These are phyloP conservation scores for Odontamblyopus rebecca DNA, from an alignment of 2,797 vertebrate genomes.

Conservation along the genomic window DNA sequence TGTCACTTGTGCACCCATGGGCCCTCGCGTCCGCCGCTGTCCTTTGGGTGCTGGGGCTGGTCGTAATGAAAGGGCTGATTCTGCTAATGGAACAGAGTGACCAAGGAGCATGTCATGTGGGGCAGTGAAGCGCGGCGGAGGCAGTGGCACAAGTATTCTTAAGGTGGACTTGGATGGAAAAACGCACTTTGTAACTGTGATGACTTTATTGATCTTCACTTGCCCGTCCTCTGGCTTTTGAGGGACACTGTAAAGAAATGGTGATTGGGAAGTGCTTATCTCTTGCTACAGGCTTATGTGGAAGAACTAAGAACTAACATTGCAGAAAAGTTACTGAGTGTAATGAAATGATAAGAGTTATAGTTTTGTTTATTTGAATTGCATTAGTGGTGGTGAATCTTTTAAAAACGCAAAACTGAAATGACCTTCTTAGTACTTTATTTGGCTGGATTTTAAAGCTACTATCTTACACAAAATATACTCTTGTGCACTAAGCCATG, in stretches of 20 bases:
- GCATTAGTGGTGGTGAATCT: no score
- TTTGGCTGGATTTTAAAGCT: no score
- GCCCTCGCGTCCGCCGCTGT: conserved; percentile 25
- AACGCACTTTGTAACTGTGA: conserved; percentile 12
- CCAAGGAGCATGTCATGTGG: conserved; percentile 17
- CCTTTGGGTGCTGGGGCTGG: conserved; percentile 54
- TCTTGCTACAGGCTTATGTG: neutral
- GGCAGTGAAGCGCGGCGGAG: conserved; percentile 8
- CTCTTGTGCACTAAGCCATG: no score
- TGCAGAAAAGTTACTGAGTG: neutral
- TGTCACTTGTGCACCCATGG: conserved; percentile 51
- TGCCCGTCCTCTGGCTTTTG: neutral
- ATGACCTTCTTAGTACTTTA: no score
- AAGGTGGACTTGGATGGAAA: conserved; percentile 2
- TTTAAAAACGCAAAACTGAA: no score
- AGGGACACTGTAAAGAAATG: neutral
- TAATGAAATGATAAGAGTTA: neutral
- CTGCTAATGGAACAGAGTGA: conserved; percentile 41
- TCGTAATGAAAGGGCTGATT: conserved; percentile 51
- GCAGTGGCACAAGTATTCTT: neutral
- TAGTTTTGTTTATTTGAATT: neutral
- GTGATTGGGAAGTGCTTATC: neutral
- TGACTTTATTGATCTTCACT: conserved; percentile 4
- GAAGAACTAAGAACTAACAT: neutral
- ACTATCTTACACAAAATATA: no score